Evolutionary conservation across 2,113 vertebrate genomes (phyloP), one percentile per base, ranked within the genome.

Genomic region (Nycticorax nycticorax): DNA sequence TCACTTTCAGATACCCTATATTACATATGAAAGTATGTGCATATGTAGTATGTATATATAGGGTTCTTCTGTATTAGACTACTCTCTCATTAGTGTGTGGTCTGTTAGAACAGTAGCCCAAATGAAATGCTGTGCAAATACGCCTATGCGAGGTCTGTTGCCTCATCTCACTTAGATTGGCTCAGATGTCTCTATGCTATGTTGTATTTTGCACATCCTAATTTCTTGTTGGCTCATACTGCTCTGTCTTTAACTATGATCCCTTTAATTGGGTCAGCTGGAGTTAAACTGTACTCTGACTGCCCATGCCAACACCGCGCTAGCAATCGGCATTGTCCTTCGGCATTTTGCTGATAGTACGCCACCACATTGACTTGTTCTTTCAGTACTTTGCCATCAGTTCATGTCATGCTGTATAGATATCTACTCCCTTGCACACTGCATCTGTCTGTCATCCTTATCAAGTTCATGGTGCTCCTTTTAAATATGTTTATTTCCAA

Each of bases 121-220:
- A n/a, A 14, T 50, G n/a, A 80, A 24, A 35, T 39, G 41, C 55
- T 84, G 41, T 59, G 64, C 45, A 33, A 35, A 37, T 32, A 23
- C 0, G 1, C 33, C 23, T 27, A 0, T 35, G 13, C 0, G 0
- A 26, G 30, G 69, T 72, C 57, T 64, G 14, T 62, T 83, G 48
- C 62, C 71, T 68, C 43, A 32, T 33, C 27, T 76, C 3, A 0
- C 13, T 68, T 39, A 43, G 27, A n/a, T 16, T 62, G 81, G 27
- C 66, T 75, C 33, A 39, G 26, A 14, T 64, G 11, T 43, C 48
- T 83, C 39, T 60, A 1, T 64, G 43, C 35, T 72, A 0, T 33
- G 27, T 33, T 52, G 32, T 48, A 60, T 84, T 74, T 53, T 91
- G 37, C 9, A 64, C 60, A 60, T 92, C 23, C n/a, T 86, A 5